Conservation (phyloP, 2,888 invertebrate genomes). For the Hesperia comma region DNA sequence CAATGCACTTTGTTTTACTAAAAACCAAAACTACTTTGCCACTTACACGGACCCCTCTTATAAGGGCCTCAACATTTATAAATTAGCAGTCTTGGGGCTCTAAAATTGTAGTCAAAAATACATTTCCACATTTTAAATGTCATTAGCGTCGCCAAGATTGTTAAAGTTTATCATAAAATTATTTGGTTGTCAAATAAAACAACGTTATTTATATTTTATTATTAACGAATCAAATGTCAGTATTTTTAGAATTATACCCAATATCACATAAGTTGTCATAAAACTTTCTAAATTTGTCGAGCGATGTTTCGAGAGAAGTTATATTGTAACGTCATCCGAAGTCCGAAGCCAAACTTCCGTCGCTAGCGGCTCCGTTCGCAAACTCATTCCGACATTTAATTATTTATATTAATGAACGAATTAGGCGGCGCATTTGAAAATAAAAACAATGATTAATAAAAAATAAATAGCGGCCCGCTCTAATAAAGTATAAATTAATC, state of each 20-base stretch:
- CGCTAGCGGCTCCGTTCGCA: constrained; percentile 26
- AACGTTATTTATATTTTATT: too few relatives aligned
- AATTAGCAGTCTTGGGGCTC: too few relatives aligned
- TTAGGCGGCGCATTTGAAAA: constrained; percentile 23
- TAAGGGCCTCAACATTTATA: too few relatives aligned
- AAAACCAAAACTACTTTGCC: too few relatives aligned
- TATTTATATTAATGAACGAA: constrained; percentile 24
- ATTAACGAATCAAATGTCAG: too few relatives aligned
- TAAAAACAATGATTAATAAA: constrained; percentile 32
- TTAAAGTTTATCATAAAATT: too few relatives aligned
- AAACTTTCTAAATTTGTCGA: constrained; percentile 20
- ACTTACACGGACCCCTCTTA: too few relatives aligned
- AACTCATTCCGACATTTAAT: constrained; percentile 27
- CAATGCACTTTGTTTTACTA: too few relatives aligned
- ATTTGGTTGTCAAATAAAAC: too few relatives aligned
- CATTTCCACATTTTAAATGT: too few relatives aligned
- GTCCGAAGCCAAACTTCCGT: constrained; percentile 28
- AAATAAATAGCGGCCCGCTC: constrained; percentile 17
- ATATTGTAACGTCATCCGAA: constrained; percentile 11
- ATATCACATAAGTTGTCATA: constrained; percentile 47
- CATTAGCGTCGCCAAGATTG: too few relatives aligned
- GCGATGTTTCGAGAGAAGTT: constrained; percentile 18
- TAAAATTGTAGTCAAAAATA: too few relatives aligned
- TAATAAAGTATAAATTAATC: constrained; percentile 32
- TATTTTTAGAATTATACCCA: not conserved